These are phyloP conservation scores for Choloepus didactylus DNA, from an alignment of 2,797 vertebrate species.

Conservation along the genomic window DNA sequence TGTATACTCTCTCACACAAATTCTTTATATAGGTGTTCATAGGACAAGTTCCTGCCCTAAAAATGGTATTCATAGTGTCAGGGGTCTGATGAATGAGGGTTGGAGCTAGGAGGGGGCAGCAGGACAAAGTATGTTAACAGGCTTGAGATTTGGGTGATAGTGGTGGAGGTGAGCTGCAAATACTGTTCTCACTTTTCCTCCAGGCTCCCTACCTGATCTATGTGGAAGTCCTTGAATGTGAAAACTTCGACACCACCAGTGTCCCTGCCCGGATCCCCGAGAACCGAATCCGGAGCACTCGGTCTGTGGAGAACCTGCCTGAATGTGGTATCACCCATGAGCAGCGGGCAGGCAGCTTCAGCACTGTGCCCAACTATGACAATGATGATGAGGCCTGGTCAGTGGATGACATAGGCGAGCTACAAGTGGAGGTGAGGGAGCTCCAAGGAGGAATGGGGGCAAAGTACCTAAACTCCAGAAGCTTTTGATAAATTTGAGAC, in stretches of 20 bases:
- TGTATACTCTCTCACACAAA: background rate
- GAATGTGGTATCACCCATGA: constrained; percentile 94
- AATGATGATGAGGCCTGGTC: constrained; percentile 98
- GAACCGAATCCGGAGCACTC: constrained; percentile 96
- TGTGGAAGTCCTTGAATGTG: constrained; percentile 97
- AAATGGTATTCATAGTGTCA: background rate
- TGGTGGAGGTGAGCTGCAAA: background rate
- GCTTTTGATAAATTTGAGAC: background rate
- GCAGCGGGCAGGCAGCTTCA: constrained; percentile 94
- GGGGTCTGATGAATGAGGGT: background rate
- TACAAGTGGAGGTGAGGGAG: constrained; percentile 95
- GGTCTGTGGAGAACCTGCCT: constrained; percentile 97
- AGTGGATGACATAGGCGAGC: constrained; percentile 96
- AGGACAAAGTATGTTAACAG: background rate
- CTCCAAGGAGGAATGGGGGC: background rate
- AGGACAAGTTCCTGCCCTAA: background rate
- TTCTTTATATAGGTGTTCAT: background rate
- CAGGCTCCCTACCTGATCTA: constrained; percentile 98
- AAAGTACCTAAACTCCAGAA: background rate
- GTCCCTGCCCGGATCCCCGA: constrained; percentile 96
- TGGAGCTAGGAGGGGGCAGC: background rate
- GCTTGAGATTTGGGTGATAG: background rate
- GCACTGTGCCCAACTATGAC: constrained; percentile 96
- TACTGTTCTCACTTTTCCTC: background rate
- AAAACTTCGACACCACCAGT: constrained; percentile 95